Percentiles rank a stretch among this genome's conserved stretches.
These are phyloP conservation scores for Harpalus rubripes DNA, from an alignment of 2,888 invertebrate species.

Conservation along the genomic window DNA sequence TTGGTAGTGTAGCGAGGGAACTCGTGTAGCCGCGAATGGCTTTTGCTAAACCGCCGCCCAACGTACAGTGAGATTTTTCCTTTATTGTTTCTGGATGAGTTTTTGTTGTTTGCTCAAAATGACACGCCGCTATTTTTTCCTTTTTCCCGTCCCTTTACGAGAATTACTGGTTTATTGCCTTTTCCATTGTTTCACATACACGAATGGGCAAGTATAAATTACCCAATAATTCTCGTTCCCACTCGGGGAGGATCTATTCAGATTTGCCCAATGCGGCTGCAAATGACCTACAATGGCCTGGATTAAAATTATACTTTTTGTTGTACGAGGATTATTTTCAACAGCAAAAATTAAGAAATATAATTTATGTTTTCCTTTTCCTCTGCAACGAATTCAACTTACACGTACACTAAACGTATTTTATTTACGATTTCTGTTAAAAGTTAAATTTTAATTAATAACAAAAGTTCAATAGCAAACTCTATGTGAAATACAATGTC, in stretches of 20 bases:
- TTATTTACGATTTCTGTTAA: no score
- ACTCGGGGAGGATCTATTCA: background rate
- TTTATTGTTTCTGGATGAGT: conserved; percentile 66
- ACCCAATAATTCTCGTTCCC: conserved; percentile 7
- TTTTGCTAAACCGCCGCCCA: conserved; percentile 35
- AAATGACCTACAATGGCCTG: background rate
- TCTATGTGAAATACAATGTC: no score
- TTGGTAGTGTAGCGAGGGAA: conserved; percentile 16
- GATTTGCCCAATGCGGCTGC: conserved; percentile 1
- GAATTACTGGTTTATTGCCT: conserved; percentile 60
- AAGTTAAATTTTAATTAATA: no score
- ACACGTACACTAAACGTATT: no score
- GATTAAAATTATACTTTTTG: no score
- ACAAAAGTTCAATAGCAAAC: no score
- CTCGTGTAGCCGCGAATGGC: conserved; percentile 52
- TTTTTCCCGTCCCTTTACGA: conserved; percentile 49
- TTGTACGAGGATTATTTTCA: no score
- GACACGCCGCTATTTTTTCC: conserved; percentile 60
- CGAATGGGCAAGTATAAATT: conserved; percentile 40
- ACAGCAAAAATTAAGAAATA: no score
- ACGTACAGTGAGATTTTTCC: conserved; percentile 59
- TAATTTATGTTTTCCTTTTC: no score
- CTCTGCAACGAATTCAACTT: no score
- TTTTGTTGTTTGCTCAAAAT: conserved; percentile 65
- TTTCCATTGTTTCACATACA: conserved; percentile 46